Base-by-base conservation (phyloP, 2,797 vertebrate genomes). In the Ctenosaura bakeri region DNA sequence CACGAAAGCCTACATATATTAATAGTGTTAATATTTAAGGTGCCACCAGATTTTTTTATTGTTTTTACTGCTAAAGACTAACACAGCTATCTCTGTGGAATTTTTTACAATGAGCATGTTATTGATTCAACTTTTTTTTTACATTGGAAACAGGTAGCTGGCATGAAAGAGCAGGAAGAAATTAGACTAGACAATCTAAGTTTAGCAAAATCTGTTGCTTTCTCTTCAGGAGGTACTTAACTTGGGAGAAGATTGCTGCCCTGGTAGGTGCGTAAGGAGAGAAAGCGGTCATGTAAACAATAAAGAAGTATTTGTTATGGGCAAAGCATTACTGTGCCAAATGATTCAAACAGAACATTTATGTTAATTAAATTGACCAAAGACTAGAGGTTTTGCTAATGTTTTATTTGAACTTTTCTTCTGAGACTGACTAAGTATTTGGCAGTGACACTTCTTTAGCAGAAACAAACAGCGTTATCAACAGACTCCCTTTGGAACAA, bases 351-450 rank as follows among this genome's bases (percentile, higher is more conserved):
- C 29, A 87, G 79, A 85, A 85, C 85, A 92, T 94, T 96, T 93
- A 82, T 92, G 76, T 86, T 94, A 94, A 96, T 94, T 96, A 93
- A 94, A 93, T 92, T 94, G 90, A 92, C 89, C 94, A 92, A 95
- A 94, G 96, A 95, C 80, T 79, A 76, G 91, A 84, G 12, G 8
- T 91, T 92, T 85, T 78, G 73, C 92, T 92, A 96, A 94, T 94
- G 93, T 94, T 95, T 95, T 86, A 93, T 90, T 93, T 96, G 92
- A 69, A 92, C 82, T 89, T 95, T 59, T 95, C 84, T 93, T 81
- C 85, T 95, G 93, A 79, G 79, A 83, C 0, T n/a, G 69, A 14
- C 79, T 79, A 59, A 88, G 54, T 85, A 85, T 94, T 76, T 82
- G 87, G 76, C 92, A 89, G 71, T 94, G 24, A 66, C 7, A 85